phyloP scores from a whole-genome alignment of 2,888 invertebrate genomes.

The Pandemis cinnamomeana region DNA sequence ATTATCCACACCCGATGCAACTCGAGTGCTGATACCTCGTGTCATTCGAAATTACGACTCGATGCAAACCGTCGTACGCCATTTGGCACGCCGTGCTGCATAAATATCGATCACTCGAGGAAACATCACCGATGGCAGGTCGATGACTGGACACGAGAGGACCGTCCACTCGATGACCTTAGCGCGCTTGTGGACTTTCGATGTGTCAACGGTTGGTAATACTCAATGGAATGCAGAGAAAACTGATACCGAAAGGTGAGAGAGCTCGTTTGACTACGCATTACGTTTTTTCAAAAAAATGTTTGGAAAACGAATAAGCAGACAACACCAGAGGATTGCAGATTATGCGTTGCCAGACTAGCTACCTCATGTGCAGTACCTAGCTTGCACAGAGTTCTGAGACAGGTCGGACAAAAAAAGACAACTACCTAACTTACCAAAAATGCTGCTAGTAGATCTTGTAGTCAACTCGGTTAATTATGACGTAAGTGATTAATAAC shows the following conservation, averaged over 20 bases:
- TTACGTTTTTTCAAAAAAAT: too few relatives aligned
- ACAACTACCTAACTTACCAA: too few relatives aligned
- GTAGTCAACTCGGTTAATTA: too few relatives aligned
- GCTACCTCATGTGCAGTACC: too few relatives aligned
- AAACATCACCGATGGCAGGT: slow-evolving; percentile 25
- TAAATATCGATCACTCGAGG: slow-evolving; percentile 22
- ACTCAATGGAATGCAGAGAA: not conserved
- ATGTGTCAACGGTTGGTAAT: not conserved
- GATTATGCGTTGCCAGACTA: too few relatives aligned
- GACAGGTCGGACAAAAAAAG: too few relatives aligned
- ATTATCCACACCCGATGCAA: not conserved
- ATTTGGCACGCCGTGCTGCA: slow-evolving; percentile 15
- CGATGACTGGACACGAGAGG: slow-evolving; percentile 20
- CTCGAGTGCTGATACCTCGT: not conserved
- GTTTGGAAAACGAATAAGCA: too few relatives aligned
- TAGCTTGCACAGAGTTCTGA: too few relatives aligned
- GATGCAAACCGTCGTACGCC: not conserved
- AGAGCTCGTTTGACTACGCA: not conserved
- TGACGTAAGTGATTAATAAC: too few relatives aligned
- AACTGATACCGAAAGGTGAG: not conserved
- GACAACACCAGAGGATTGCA: too few relatives aligned
- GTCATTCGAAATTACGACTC: not conserved
- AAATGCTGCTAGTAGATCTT: too few relatives aligned
- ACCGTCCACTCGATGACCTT: not conserved
- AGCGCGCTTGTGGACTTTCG: not conserved